Evolutionary conservation across 1,140 invertebrate species (phyloP), one percentile per base, ranked within the genome.

Genomic region (Meloidogyne floridensis): DNA sequence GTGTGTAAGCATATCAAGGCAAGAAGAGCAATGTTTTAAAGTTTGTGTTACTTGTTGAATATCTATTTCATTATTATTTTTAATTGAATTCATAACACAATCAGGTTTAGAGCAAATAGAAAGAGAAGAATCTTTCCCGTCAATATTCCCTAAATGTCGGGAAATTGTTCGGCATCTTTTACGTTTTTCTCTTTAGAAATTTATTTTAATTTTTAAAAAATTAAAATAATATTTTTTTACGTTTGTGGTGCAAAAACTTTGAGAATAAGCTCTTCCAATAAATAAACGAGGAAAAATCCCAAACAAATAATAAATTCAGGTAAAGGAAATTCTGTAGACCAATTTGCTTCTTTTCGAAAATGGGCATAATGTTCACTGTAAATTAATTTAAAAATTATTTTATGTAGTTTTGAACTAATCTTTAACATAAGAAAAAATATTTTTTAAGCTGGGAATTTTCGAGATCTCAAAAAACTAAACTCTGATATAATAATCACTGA

Each of bases 221-320:
- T 65, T 74, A 32, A 43, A 83, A 10, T 4, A 73, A 43, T 43
- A 43, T 8, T 51, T 18, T 7, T 56, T 6, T 51, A 80, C 80
- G 42, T 80, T 32, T 32, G 32, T 51, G 54, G 54, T 18, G 84
- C 69, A 70, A 89, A 89, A 43, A 89, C 79, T 72, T 88, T 84
- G 11, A 90, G 43, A 18, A 59, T 82, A 11, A 87, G 51, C 53
- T 88, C 84, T 80, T 90, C 86, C 15, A 89, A 42, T 54, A 90
- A 83, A 65, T 90, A 89, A 20, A 89, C 89, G 18, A 89, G 77
- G 75, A 89, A 90, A 78, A 89, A 89, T n/a, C 88, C 88, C 10
- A 81, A 79, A 72, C 88, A 89, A 51, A 85, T 83, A 73, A 86
- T 72, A 32, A 90, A 84, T 79, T 89, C 86, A 54, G 86, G 86